These are phyloP conservation scores for Minunthozetes semirufus DNA, from an alignment of 2,888 invertebrate species.

Conservation along the genomic window DNA sequence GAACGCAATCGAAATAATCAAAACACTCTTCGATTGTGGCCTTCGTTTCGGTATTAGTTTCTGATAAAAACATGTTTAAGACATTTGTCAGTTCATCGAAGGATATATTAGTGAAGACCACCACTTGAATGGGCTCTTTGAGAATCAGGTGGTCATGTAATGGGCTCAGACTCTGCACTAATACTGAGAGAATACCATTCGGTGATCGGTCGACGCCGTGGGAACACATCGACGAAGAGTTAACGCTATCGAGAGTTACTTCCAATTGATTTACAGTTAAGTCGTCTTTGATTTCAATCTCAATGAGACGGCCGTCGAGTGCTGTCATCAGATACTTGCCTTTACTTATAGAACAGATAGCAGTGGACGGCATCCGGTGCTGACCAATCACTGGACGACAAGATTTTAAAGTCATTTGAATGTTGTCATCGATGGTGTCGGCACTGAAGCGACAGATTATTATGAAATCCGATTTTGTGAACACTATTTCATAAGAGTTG, in stretches of 20 bases:
- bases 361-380: background rate
- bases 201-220: background rate
- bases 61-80: background rate
- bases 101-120: background rate
- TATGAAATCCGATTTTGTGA: constrained; percentile 1
- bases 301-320: constrained; percentile 5
- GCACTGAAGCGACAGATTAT: background rate
- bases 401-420: background rate
- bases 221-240: background rate
- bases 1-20: background rate
- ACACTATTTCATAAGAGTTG: background rate
- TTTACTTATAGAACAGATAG: background rate
- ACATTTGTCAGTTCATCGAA: background rate
- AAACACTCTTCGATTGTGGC: background rate
- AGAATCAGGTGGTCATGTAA: background rate
- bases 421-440: background rate
- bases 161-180: background rate
- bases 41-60: background rate
- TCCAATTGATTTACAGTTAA: background rate
- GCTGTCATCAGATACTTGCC: constrained; percentile 2
- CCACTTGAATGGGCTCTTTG: background rate
- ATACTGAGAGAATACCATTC: background rate
- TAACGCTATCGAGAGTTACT: background rate
- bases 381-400: background rate
- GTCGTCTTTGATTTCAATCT: background rate